phyloP scores from a whole-genome alignment of 2,888 invertebrate species.

The Acanthosoma haemorrhoidale region DNA sequence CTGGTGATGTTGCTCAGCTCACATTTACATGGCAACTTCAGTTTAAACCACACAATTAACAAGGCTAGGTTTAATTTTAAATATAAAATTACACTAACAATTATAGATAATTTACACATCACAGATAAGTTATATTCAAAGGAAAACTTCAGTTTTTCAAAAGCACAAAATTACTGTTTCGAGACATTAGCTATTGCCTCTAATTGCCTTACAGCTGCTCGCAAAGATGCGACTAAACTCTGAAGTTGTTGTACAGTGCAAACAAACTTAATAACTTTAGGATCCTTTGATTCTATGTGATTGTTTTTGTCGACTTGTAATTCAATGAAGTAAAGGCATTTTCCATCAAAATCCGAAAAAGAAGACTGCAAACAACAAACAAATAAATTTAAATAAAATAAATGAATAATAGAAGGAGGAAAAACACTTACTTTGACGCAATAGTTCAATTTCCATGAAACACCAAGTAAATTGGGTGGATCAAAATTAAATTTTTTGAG shows the following conservation, averaged over 20 bases:
- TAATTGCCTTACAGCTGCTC: slow-evolving; percentile 34
- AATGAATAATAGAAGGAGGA: background rate
- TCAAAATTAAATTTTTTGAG: slow-evolving; percentile 26
- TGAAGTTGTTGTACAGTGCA: slow-evolving; percentile 37
- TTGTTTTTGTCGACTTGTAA: slow-evolving; percentile 22
- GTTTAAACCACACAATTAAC: too few relatives aligned
- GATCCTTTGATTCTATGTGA: background rate
- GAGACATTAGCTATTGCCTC: slow-evolving; percentile 31
- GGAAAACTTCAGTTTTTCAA: background rate
- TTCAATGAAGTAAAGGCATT: slow-evolving; percentile 33
- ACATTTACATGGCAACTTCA: too few relatives aligned
- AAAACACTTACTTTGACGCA: slow-evolving; percentile 32
- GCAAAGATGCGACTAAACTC: slow-evolving; percentile 33
- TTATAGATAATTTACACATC: background rate
- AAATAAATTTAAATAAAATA: background rate
- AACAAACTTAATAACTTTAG: slow-evolving; percentile 25
- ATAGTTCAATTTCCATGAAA: slow-evolving; percentile 36
- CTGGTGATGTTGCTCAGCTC: too few relatives aligned
- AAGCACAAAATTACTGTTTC: background rate
- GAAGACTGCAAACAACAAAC: slow-evolving; percentile 34
- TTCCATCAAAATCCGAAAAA: slow-evolving; percentile 35
- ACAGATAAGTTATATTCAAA: background rate
- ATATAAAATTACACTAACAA: too few relatives aligned
- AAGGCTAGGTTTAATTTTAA: too few relatives aligned
- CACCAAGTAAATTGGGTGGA: slow-evolving; percentile 31